Evolutionary conservation across 2,888 invertebrate genomes (phyloP).

Genomic region (Drosophila pseudotalamancana): DNA sequence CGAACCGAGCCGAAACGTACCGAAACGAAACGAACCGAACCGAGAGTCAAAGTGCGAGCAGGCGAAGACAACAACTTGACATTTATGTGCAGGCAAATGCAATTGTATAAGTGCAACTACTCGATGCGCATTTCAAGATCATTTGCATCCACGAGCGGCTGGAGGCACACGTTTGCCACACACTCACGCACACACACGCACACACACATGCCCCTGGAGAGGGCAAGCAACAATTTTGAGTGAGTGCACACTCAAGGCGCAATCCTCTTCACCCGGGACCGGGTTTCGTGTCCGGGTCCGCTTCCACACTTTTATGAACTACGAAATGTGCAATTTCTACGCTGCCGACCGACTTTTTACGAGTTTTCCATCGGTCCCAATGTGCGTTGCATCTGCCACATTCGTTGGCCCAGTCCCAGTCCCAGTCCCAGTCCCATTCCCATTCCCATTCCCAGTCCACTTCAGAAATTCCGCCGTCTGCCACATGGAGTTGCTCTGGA

Average conservation of each 20-base stretch:
- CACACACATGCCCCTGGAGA: slow-evolving; percentile 37
- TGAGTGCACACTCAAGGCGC: slow-evolving; percentile 47
- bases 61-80: slow-evolving; percentile 77
- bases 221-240: slow-evolving; percentile 28
- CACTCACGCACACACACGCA: background rate
- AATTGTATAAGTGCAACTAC: slow-evolving; percentile 51
- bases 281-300: no score
- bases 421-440: slow-evolving; percentile 41
- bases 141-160: slow-evolving; percentile 56
- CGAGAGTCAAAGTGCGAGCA: slow-evolving; percentile 52
- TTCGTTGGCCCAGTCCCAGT: slow-evolving; percentile 51
- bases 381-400: slow-evolving; percentile 70
- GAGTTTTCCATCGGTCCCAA: slow-evolving; percentile 71
- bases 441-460: slow-evolving; percentile 52
- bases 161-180: slow-evolving; percentile 16
- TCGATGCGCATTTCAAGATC: slow-evolving; percentile 66
- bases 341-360: slow-evolving; percentile 53
- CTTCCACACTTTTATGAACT: slow-evolving; percentile 66
- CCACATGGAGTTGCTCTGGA: slow-evolving; percentile 68
- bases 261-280: slow-evolving; percentile 26
- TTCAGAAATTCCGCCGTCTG: slow-evolving; percentile 67
- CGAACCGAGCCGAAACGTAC: slow-evolving; percentile 3
- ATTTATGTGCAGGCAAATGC: slow-evolving; percentile 72
- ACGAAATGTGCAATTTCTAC: slow-evolving; percentile 76
- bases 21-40: background rate